phyloP scores from a whole-genome alignment of 2,113 vertebrate genomes.

The Barnardius zonarius region DNA sequence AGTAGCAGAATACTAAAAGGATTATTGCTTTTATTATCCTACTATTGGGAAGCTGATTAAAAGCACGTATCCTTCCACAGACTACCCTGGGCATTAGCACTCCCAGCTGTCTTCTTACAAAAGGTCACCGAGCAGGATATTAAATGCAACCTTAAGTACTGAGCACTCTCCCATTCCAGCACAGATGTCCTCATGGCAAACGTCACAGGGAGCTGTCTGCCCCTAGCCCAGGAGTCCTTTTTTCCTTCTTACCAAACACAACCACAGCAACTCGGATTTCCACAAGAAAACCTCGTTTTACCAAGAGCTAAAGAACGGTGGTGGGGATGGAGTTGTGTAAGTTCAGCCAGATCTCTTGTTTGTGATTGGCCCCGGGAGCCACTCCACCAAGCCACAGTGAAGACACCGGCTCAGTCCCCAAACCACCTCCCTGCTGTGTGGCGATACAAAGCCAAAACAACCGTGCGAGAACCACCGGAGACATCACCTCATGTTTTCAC shows the following conservation, averaged over 20 bases:
- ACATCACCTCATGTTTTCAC: neutral
- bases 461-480: neutral
- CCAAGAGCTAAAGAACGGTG: neutral
- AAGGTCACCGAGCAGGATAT: neutral
- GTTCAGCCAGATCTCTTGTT: neutral
- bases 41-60: conserved; percentile 2
- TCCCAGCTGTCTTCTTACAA: neutral
- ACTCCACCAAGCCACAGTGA: neutral
- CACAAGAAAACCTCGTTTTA: neutral
- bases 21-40: neutral
- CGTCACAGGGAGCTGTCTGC: neutral
- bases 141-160: neutral
- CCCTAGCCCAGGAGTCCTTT: neutral
- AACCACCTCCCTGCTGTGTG: neutral
- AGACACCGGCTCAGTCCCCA: neutral
- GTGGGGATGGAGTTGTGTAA: neutral
- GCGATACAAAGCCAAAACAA: neutral
- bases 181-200: neutral
- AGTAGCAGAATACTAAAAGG: neutral
- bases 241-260: neutral
- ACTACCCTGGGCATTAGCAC: neutral
- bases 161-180: neutral
- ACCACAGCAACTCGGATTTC: neutral
- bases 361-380: neutral
- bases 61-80: neutral